These are phyloP conservation scores for Polypedilum vanderplanki DNA, from an alignment of 1,140 invertebrate genomes.

Conservation along the genomic window DNA sequence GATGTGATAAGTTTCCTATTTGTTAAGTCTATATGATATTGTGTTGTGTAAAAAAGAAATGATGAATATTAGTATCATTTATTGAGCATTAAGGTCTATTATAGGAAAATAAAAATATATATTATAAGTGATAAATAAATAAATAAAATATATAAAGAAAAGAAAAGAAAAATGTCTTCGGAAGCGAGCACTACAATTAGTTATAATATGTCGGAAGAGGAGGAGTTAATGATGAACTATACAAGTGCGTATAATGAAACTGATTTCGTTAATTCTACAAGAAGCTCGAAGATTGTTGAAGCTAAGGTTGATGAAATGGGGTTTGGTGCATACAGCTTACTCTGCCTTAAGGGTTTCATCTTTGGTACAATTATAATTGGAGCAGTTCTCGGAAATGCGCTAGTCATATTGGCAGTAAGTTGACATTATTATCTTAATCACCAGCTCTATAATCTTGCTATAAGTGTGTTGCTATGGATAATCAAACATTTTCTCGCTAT, in stretches of 20 bases:
- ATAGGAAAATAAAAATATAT: neutral
- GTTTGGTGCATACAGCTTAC: slow-evolving; percentile 40
- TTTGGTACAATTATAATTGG: slow-evolving; percentile 78
- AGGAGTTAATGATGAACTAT: neutral
- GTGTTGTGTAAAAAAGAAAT: slow-evolving; percentile 18
- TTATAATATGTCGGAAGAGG: neutral
- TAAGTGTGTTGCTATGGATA: too few species aligned
- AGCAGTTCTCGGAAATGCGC: slow-evolving; percentile 78
- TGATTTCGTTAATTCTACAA: neutral
- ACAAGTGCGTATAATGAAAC: neutral
- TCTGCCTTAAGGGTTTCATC: slow-evolving; percentile 63
- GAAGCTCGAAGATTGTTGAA: neutral
- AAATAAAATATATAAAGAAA: slow-evolving; percentile 20
- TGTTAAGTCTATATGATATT: slow-evolving; percentile 1
- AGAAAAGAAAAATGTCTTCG: neutral
- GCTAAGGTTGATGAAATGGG: neutral
- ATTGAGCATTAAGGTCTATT: slow-evolving; percentile 4
- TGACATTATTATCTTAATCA: too few species aligned
- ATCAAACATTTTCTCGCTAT: too few species aligned
- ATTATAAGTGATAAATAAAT: neutral
- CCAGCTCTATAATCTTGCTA: too few species aligned
- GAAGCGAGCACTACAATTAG: neutral
- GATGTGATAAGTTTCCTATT: slow-evolving; percentile 18
- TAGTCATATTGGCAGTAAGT: slow-evolving; percentile 65
- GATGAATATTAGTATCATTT: neutral